phyloP scores from a whole-genome alignment of 2,797 vertebrate genomes.

The Mormyrops attenuatus region DNA sequence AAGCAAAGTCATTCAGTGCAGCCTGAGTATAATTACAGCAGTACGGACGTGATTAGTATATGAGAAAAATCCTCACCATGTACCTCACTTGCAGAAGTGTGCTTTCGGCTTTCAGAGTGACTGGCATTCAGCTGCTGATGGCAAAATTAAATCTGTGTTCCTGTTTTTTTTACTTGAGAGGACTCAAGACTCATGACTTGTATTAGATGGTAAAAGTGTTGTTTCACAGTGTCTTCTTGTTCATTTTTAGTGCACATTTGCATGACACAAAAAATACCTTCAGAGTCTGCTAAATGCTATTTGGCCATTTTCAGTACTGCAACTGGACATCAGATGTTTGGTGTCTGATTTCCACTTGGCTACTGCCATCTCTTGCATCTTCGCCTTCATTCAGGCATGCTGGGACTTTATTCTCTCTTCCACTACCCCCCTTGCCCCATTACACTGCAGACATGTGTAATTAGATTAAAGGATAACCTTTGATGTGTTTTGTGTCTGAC shows the following conservation, averaged over 20 bases:
- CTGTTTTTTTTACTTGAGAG: background rate
- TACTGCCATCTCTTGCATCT: background rate
- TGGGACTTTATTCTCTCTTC: background rate
- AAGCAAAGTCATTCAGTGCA: slow-evolving; percentile 11
- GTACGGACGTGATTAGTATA: background rate
- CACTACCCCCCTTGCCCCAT: background rate
- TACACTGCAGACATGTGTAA: slow-evolving; percentile 12
- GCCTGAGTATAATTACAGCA: slow-evolving; percentile 10
- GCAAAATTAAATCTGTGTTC: background rate
- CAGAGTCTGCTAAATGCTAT: background rate
- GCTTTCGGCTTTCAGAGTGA: background rate
- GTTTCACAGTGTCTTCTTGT: background rate
- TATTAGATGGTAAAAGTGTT: background rate
- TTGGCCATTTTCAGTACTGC: background rate
- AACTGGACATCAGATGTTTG: background rate
- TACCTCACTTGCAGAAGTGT: background rate
- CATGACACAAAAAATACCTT: background rate
- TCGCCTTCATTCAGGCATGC: background rate
- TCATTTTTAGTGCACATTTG: background rate
- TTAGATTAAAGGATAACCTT: slow-evolving; percentile 32
- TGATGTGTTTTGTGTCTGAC: slow-evolving; percentile 33
- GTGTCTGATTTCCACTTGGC: background rate
- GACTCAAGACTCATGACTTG: too few species aligned
- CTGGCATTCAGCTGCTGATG: background rate
- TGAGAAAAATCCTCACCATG: background rate